phyloP scores from a whole-genome alignment of 2,113 vertebrate genomes.

The Eretmochelys imbricata region DNA sequence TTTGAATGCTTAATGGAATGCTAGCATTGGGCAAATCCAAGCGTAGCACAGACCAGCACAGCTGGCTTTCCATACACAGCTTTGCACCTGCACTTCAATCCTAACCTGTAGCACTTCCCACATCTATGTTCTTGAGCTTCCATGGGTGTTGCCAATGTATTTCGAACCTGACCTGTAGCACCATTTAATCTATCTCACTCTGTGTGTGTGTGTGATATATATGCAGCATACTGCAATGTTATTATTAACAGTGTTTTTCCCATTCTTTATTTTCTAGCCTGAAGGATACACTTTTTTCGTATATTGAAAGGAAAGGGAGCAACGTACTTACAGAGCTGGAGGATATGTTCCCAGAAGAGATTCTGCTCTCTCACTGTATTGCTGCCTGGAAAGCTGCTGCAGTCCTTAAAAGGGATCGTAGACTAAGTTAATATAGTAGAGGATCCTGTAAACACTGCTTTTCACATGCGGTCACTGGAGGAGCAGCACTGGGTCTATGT shows the following conservation, averaged over 20 bases:
- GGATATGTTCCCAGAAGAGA: slow-evolving; percentile 81
- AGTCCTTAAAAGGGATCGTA: slow-evolving; percentile 77
- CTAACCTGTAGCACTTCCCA: neutral
- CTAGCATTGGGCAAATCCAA: neutral
- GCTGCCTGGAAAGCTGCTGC: slow-evolving; percentile 87
- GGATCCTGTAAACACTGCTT: rapidly evolving
- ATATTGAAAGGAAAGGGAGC: slow-evolving; percentile 84
- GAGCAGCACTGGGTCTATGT: rapidly evolving
- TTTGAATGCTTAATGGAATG: neutral
- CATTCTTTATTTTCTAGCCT: slow-evolving; percentile 80
- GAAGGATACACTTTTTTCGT: slow-evolving; percentile 80
- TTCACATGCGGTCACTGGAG: rapidly evolving
- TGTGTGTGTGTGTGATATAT: rapidly evolving
- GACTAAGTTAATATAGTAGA: neutral
- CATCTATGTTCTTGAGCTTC: neutral
- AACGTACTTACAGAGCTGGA: slow-evolving; percentile 79
- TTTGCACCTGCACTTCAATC: no score
- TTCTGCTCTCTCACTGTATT: slow-evolving; percentile 79
- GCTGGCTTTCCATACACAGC: rapidly evolving
- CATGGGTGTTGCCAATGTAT: neutral
- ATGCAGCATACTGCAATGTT: neutral
- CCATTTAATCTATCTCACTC: neutral
- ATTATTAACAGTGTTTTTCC: rapidly evolving
- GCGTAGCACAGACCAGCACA: neutral
- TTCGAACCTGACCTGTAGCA: neutral